A percentile compares a stretch with the other conserved stretches of the same genome.
phyloP scores from a whole-genome alignment of 2,113 vertebrate species.

The Grantiella picta region DNA sequence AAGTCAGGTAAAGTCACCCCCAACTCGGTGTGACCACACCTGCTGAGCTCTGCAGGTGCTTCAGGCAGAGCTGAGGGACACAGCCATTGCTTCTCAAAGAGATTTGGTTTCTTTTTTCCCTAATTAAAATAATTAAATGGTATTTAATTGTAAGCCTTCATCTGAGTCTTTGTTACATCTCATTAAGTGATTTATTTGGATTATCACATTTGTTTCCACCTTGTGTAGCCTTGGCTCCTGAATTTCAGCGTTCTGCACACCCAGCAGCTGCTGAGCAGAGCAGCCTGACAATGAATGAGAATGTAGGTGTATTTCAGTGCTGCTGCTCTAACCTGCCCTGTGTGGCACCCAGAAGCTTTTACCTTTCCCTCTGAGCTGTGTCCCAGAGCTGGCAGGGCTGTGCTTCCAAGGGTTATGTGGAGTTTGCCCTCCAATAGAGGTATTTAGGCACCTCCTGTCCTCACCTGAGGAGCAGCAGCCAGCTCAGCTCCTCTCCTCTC shows the following conservation, averaged over 20 bases:
- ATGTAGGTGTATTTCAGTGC: background rate
- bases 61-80: background rate
- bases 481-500: background rate
- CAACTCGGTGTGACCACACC: background rate
- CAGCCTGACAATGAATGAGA: background rate
- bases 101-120: background rate
- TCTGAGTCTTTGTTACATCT: background rate
- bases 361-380: background rate
- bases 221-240: background rate
- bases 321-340: background rate
- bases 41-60: background rate
- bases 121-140: constrained; percentile 52
- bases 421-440: background rate
- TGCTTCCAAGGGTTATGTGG: background rate
- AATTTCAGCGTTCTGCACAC: background rate
- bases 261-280: background rate
- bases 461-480: background rate
- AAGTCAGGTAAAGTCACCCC: background rate
- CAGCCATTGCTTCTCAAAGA: background rate
- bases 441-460: background rate
- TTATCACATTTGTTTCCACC: background rate
- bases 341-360: accelerated
- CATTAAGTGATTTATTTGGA: constrained; percentile 30
- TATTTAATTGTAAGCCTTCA: constrained; percentile 47
- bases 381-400: background rate